Percentiles rank a stretch among this genome's conserved stretches.
phyloP scores from a whole-genome alignment of 2,797 vertebrate species.

The Borostomias antarcticus region DNA sequence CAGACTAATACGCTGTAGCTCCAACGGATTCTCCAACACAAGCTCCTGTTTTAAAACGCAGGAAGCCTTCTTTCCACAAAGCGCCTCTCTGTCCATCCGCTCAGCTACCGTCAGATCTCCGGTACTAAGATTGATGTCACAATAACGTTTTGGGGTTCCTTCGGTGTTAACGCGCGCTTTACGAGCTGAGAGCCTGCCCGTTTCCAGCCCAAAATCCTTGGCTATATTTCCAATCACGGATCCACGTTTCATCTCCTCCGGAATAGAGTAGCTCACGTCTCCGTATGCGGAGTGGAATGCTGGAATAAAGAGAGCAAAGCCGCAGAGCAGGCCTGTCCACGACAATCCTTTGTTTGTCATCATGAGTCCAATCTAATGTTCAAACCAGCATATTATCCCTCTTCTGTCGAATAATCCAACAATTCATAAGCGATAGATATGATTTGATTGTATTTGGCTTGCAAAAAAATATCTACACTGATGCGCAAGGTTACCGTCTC shows the following conservation, averaged over 20 bases:
- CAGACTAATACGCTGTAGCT: slow-evolving; percentile 65
- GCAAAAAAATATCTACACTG: too few relatives aligned
- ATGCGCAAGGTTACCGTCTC: too few relatives aligned
- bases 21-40: slow-evolving; percentile 69
- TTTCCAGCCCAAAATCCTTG: slow-evolving; percentile 51
- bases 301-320: slow-evolving; percentile 10
- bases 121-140: slow-evolving; percentile 52
- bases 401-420: too few relatives aligned
- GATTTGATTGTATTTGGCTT: too few relatives aligned
- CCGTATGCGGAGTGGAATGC: slow-evolving; percentile 7
- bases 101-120: slow-evolving; percentile 45
- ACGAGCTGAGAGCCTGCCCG: slow-evolving; percentile 18
- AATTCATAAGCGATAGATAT: too few relatives aligned
- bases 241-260: slow-evolving; percentile 36
- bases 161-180: slow-evolving; percentile 40
- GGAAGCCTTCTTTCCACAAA: slow-evolving; percentile 48
- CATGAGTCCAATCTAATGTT: too few relatives aligned
- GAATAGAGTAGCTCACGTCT: slow-evolving; percentile 44
- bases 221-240: slow-evolving; percentile 57
- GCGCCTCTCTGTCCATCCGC: slow-evolving; percentile 53
- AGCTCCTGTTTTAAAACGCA: slow-evolving; percentile 66
- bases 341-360: slow-evolving; percentile 17
- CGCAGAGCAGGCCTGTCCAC: not conserved
- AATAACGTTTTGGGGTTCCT: slow-evolving; percentile 32
- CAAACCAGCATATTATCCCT: too few relatives aligned